These are phyloP conservation scores for Montipora sp. DNA, from an alignment of 64 coral and sea anemone genomes.

Conservation along the genomic window DNA sequence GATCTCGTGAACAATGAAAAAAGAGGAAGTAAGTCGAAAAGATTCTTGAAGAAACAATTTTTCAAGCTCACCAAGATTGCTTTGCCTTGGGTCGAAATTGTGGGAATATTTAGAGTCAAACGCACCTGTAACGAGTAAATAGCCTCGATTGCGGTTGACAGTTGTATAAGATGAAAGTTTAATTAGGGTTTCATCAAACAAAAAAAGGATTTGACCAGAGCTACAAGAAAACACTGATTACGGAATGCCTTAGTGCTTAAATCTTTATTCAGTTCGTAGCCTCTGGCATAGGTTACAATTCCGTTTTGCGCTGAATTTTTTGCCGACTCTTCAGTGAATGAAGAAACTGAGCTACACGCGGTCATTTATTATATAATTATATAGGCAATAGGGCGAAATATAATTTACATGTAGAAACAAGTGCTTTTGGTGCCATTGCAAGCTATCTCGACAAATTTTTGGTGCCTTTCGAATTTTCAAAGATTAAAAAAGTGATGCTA, in stretches of 20 bases:
- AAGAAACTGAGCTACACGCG: too few species aligned
- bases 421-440: too few species aligned
- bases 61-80: neutral
- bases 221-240: neutral
- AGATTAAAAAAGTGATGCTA: too few species aligned
- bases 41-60: neutral
- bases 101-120: constrained; percentile 1
- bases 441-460: too few species aligned
- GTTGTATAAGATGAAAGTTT: constrained; percentile 33
- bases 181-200: constrained; percentile 24
- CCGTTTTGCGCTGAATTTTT: too few species aligned
- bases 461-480: too few species aligned
- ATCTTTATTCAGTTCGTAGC: neutral
- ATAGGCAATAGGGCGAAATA: too few species aligned
- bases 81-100: neutral
- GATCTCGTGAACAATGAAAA: neutral
- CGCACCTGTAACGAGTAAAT: neutral
- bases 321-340: too few species aligned
- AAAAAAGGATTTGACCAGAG: neutral
- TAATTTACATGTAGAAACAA: too few species aligned
- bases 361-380: too few species aligned
- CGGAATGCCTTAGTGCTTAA: neutral
- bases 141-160: neutral
- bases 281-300: too few species aligned
- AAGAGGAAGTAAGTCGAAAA: neutral